Evolutionary conservation across 2,113 vertebrate species (phyloP).

Genomic region (Lepus europaeus): DNA sequence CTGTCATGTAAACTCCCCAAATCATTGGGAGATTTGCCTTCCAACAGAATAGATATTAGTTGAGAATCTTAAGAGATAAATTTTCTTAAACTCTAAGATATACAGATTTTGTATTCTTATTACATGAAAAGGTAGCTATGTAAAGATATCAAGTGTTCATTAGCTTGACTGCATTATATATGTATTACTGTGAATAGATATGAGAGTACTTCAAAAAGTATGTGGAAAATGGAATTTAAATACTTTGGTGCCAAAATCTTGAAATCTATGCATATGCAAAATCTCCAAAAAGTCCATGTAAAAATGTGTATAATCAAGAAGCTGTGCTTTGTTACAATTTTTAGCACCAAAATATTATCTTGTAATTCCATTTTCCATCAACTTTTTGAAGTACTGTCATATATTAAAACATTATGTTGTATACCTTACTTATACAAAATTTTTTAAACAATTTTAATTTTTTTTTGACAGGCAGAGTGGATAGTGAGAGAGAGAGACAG

Average conservation of each 20-base stretch:
- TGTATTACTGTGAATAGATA: neutral
- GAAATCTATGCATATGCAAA: too few species aligned
- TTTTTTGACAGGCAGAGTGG: too few species aligned
- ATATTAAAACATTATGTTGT: neutral
- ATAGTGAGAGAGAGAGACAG: too few species aligned
- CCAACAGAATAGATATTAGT: neutral
- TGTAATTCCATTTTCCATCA: too few species aligned
- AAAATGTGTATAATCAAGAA: too few species aligned
- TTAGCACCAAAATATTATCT: too few species aligned
- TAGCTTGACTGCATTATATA: neutral
- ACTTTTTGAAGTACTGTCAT: too few species aligned
- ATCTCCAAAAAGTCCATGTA: too few species aligned
- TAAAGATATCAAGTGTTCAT: neutral
- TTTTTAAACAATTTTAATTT: neutral
- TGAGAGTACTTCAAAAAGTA: neutral
- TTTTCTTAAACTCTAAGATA: slow-evolving; percentile 16
- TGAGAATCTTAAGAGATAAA: neutral
- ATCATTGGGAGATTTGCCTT: neutral
- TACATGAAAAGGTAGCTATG: neutral
- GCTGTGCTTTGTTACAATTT: too few species aligned
- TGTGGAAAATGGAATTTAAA: too few species aligned
- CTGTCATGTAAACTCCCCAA: neutral
- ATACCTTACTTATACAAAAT: neutral
- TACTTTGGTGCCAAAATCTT: too few species aligned
- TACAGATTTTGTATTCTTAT: neutral